Evolutionary conservation across 2,113 vertebrate species (phyloP).

Genomic region (Myotis lucifugus): DNA sequence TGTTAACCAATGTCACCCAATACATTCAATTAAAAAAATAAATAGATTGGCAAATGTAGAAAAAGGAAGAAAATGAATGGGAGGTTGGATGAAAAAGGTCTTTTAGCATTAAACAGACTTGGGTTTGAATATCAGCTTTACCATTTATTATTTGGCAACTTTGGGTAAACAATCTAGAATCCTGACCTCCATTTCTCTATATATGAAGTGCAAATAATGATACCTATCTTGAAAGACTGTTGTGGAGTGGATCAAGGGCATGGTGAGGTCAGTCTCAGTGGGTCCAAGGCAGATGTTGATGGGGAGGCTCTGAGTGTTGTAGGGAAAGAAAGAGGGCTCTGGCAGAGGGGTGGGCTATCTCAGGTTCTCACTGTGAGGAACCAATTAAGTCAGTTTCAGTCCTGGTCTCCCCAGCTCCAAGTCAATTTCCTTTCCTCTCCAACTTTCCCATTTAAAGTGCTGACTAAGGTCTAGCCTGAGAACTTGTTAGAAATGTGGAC

Average conservation of each 20-base stretch:
- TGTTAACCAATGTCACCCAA: neutral
- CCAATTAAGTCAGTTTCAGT: neutral
- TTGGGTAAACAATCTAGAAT: neutral
- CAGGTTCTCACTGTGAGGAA: neutral
- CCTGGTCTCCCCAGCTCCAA: neutral
- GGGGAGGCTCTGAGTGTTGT: neutral
- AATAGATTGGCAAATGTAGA: neutral
- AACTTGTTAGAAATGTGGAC: neutral
- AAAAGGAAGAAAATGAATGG: neutral
- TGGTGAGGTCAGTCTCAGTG: neutral
- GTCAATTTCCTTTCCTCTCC: neutral
- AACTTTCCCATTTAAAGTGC: neutral
- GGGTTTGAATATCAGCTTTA: neutral
- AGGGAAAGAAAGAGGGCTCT: neutral
- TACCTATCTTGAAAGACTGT: neutral
- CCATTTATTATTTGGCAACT: neutral
- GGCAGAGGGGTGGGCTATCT: neutral
- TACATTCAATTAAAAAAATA: neutral
- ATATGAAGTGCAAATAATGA: neutral
- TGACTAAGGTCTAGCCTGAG: rapidly evolving
- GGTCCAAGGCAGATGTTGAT: neutral
- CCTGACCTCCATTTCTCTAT: neutral
- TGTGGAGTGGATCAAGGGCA: neutral
- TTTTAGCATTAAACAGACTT: neutral
- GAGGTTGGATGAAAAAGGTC: neutral